Conservation (phyloP, 1,140 invertebrate species). For the Cydia fagiglandana region DNA sequence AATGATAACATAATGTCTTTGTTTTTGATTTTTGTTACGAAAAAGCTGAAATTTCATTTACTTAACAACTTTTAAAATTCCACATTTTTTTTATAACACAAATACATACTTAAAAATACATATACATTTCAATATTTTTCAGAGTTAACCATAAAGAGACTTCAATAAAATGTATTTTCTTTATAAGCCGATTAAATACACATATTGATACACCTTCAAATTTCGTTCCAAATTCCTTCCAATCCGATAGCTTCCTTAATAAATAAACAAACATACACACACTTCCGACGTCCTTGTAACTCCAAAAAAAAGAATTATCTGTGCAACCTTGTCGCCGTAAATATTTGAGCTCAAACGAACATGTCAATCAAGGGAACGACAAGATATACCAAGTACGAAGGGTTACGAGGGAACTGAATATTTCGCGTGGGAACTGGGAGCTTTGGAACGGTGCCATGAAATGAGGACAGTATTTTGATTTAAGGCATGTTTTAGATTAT, state of each 20-base stretch:
- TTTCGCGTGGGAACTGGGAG: constrained; percentile 2
- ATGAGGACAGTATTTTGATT: not conserved
- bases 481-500: not conserved
- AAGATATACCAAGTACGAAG: constrained; percentile 6
- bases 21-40: no score
- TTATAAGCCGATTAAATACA: no score
- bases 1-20: no score
- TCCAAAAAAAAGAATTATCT: not conserved
- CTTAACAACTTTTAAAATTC: no score
- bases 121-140: no score
- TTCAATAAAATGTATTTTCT: no score
- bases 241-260: not conserved
- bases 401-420: constrained; percentile 5
- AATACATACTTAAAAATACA: no score
- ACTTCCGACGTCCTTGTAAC: not conserved
- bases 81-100: no score
- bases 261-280: not conserved
- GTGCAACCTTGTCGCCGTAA: not conserved
- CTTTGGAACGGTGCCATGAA: not conserved
- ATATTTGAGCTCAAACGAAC: not conserved
- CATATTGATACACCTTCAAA: not conserved
- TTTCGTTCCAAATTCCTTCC: not conserved
- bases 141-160: no score
- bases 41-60: no score
- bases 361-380: not conserved